Evolutionary conservation across 2,113 vertebrate species (phyloP), one percentile per base, ranked within the genome.

Genomic region (Meles meles): DNA sequence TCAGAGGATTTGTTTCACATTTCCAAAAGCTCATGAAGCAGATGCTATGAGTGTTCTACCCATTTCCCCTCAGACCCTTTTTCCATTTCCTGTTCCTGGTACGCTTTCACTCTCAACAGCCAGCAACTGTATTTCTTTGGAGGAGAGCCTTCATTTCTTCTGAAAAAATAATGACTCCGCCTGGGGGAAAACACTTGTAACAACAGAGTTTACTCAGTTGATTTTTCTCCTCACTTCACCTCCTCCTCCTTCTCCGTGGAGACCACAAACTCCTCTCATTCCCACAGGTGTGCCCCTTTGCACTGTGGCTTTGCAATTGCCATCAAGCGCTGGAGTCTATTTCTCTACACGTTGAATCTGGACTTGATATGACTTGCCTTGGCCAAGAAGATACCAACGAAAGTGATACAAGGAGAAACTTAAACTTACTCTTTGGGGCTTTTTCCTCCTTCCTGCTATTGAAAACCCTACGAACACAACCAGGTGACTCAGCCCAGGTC

Each of bases 361-460:
- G 15, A n/a, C 18, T 91, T 52, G 44, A n/a, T 47, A 37, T 37
- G n/a, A 34, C 81, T 80, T 63, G 15, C 49, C 77, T 79, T 83
- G 39, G 65, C 25, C 61, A 69, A 88, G 74, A 84, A 80, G 83
- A 29, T 57, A 44, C 71, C 61, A 65, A 71, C n/a, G 69, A 67
- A 80, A 74, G 39, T 76, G 42, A 61, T 42, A 31, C 3, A 57
- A 31, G 37, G 69, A 86, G 77, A 63, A 9, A 31, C 37, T 25
- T n/a, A 6, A 44, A 44, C 18, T n/a, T n/a, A 31, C 29, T 57
- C 12, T 25, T 20, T 14, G 57, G 44, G 49, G 17, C 39, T 93
- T 67, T 7, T 23, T 83, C n/a, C 52, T 34, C 92, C 71, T 71
- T 92, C 5, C 49, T 85, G 57, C 15, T 61, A 72, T 93, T 93